phyloP scores from a whole-genome alignment of 2,113 vertebrate species.

The Corythornis cristatus region DNA sequence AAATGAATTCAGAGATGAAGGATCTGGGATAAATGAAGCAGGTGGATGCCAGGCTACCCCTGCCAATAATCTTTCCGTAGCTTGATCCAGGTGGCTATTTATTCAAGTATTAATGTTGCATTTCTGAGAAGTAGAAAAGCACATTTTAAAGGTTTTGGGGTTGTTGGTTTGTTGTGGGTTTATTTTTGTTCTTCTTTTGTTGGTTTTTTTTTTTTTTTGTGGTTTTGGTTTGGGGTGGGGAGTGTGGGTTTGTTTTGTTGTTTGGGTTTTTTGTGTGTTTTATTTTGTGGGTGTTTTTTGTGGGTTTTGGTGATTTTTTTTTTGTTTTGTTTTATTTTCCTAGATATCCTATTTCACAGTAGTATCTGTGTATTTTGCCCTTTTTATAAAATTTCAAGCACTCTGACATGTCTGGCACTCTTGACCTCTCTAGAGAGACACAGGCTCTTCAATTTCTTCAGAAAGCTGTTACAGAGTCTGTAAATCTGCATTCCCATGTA shows the following conservation, averaged over 20 bases:
- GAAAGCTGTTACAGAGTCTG: not conserved
- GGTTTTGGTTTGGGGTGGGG: no score
- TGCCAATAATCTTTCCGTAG: not conserved
- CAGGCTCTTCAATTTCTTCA: not conserved
- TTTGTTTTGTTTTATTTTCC: not conserved
- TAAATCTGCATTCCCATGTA: not conserved
- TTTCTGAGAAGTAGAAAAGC: not conserved
- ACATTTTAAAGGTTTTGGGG: not conserved
- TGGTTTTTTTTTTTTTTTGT: no score
- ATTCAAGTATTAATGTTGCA: not conserved
- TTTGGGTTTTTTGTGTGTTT: no score
- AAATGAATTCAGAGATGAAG: not conserved
- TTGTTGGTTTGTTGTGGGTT: not conserved
- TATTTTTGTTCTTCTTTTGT: not conserved
- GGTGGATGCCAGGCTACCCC: not conserved
- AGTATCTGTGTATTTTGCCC: not conserved
- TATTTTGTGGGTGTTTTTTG: no score
- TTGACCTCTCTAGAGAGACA: not conserved
- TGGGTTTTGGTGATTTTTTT: not conserved
- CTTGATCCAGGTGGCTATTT: no score
- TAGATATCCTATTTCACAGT: not conserved
- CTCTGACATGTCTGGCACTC: not conserved
- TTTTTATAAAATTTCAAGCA: not conserved
- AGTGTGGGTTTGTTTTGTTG: no score
- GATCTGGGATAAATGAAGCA: not conserved